Evolutionary conservation across 2,113 vertebrate genomes (phyloP).

Genomic region (Panurus biarmicus): DNA sequence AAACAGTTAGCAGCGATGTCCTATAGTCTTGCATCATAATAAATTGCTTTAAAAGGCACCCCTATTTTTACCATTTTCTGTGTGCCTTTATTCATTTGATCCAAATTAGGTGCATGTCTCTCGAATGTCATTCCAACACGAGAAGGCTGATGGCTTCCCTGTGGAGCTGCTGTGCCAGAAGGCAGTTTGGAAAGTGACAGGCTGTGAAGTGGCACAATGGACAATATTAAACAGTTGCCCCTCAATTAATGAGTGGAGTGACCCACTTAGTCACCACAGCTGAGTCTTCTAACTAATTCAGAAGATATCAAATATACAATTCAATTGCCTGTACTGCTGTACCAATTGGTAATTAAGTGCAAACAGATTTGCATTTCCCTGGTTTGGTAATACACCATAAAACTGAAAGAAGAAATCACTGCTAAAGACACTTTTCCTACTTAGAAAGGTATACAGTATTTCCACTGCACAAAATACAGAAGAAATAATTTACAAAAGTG

Average conservation of each 20-base stretch:
- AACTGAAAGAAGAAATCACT: background rate
- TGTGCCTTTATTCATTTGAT: background rate
- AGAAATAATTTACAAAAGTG: background rate
- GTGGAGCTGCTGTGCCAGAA: conserved; percentile 27
- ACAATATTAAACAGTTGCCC: conserved; percentile 43
- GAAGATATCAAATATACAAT: background rate
- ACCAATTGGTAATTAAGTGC: conserved; percentile 10
- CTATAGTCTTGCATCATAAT: background rate
- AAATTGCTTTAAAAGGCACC: background rate
- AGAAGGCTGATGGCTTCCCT: conserved; percentile 19
- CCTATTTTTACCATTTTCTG: background rate
- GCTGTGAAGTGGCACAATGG: conserved; percentile 29
- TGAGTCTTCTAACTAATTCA: conserved; percentile 37
- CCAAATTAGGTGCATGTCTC: background rate
- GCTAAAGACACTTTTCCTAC: background rate
- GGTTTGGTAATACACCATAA: background rate
- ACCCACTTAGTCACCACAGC: conserved; percentile 48
- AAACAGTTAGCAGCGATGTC: background rate
- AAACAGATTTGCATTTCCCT: background rate
- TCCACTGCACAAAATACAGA: background rate
- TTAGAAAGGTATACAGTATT: background rate
- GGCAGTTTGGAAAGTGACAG: conserved; percentile 41
- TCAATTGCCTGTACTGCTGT: background rate
- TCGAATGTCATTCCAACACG: background rate
- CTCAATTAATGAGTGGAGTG: conserved; percentile 46